Conservation (phyloP, 2,888 invertebrate species). For the Mythimna vitellina region DNA sequence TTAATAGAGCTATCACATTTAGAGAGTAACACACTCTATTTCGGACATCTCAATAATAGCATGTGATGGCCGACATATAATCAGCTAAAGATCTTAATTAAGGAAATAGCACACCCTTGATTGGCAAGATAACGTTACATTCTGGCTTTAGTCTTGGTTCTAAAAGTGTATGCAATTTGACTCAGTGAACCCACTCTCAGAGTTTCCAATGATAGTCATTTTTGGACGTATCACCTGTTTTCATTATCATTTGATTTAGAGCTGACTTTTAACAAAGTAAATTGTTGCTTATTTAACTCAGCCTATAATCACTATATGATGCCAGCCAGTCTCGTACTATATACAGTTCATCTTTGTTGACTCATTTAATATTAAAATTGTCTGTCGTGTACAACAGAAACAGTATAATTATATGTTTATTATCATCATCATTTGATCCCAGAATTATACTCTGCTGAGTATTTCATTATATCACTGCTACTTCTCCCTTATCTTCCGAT, state of each 20-base stretch:
- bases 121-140: conserved; percentile 62
- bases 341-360: too few species aligned
- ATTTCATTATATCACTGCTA: too few species aligned
- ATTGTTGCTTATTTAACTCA: too few species aligned
- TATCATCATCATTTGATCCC: too few species aligned
- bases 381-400: too few species aligned
- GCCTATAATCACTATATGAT: too few species aligned
- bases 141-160: conserved; percentile 56
- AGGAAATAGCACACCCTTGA: conserved; percentile 52
- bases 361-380: too few species aligned
- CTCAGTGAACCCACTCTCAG: conserved; percentile 39
- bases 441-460: too few species aligned
- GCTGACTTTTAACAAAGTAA: not conserved
- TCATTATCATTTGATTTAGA: not conserved
- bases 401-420: too few species aligned
- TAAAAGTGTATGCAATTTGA: conserved; percentile 42
- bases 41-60: conserved; percentile 28
- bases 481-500: too few species aligned
- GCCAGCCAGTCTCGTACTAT: too few species aligned
- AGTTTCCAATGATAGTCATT: conserved; percentile 8
- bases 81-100: conserved; percentile 51
- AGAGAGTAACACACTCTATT: conserved; percentile 41
- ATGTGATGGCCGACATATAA: conserved; percentile 29
- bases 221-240: not conserved
- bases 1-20: conserved; percentile 29